Evolutionary conservation across 2,888 invertebrate genomes (phyloP), one percentile per base, ranked within the genome.

Genomic region (Limnephilus rhombicus): DNA sequence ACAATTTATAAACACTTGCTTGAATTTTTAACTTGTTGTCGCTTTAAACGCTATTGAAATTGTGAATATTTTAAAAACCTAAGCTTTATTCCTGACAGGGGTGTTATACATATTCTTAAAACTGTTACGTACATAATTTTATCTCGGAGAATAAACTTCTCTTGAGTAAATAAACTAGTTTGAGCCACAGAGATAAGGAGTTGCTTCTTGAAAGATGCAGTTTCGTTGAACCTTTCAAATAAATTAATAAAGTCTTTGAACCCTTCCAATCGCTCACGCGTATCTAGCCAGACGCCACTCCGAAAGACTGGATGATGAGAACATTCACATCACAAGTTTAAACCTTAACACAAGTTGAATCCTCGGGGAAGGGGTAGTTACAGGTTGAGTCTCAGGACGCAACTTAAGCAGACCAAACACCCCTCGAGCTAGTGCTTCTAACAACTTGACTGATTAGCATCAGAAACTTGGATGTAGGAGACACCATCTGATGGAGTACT

Each of bases 281-380:
- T 13, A 34, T 83, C 31, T 37, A 34, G 18, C 34, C 15, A 83
- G 82, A 18, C 82, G 82, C 15, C 82, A 82, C 34, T 83, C 82
- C 13, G 24, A 83, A 31, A 83, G 82, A 31, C 31, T 37, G 18
- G 34, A 83, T 34, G 82, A 31, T 18, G 82, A 83, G 31, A 83
- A 83, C 82, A n/a, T 85, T 85, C 45, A n/a, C 85, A 85, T 68
- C 85, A 85, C n/a, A 85, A 85, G 41, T 41, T 85, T 85, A 85
- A 41, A 37, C 85, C 85, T 85, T 45, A 45, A 85, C 41, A 37
- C 85, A 37, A 83, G 82, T 41, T 85, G 37, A 12, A n/a, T 13
- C 24, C 85, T 41, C 41, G 85, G 85, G 41, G 24, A 24, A n/a
- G 68, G 68, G 68, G 85, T 41, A 41, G 41, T 41, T 85, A 15